Base-by-base conservation (phyloP, 2,113 vertebrate genomes). In the Megatriorchis doriae region DNA sequence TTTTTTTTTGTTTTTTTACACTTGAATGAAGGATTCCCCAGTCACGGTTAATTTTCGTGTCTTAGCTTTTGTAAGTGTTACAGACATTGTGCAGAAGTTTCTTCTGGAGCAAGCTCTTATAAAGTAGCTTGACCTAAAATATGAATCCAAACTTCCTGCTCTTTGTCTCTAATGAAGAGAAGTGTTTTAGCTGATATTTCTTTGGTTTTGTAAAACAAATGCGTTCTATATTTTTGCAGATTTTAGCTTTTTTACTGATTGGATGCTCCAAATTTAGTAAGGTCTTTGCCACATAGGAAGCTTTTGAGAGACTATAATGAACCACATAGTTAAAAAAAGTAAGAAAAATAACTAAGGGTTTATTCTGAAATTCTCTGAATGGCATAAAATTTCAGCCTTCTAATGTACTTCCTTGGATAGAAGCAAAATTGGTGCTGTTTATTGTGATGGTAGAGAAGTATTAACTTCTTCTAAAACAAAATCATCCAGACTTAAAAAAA, bases 391-490 rank as follows among this genome's bases (percentile, higher is more conserved):
- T 93, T 96, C 97, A 94, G 96, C 97, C 96, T 98, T 98, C 98
- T 97, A 96, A 97, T 97, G 84, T 97, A 96, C 96, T 98, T 98
- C 96, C 97, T 98, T 97, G 96, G 97, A 97, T 90, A 97, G 98
- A 97, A 97, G 96, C 73, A 93, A 97, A 96, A 97, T 96, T 96
- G 96, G 97, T 96, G 97, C 98, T 98, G 98, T 97, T 98, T 98
- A 96, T 97, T 63, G 70, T 58, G 84, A 92, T 36, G 84, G 89
- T 90, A 87, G 94, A 97, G 95, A 98, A 94, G 86, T 98, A 97
- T 97, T 98, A 98, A 98, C 98, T 98, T 98, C 98, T 98, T 98
- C 97, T 98, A 98, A 98, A 99, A 98, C 97, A 96, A 98, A 99
- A 98, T 98, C 94, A 98, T 98, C 97, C 97, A 94, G 98, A 98